Evolutionary conservation across 2,888 invertebrate species (phyloP).

Genomic region (Drosophila acutilabella): DNA sequence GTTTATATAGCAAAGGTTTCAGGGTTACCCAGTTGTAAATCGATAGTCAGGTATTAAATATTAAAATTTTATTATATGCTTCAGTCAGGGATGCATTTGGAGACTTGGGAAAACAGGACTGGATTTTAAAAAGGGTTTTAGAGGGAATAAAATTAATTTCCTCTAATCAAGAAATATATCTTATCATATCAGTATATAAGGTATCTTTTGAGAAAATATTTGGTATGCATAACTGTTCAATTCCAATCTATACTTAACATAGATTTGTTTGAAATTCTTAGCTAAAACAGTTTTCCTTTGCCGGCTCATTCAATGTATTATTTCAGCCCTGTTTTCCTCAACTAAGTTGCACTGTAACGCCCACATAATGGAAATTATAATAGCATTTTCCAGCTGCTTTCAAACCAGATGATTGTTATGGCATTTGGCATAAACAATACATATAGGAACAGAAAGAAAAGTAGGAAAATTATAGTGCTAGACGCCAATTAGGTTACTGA

Average conservation of each 20-base stretch:
- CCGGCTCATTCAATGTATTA: neutral
- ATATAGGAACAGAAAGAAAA: constrained; percentile 29
- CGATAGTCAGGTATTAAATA: neutral
- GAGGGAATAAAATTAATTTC: too few species aligned
- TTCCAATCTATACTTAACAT: too few species aligned
- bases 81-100: too few species aligned
- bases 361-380: constrained; percentile 20
- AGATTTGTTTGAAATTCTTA: neutral
- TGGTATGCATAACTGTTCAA: too few species aligned
- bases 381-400: constrained; percentile 28
- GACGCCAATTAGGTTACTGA: constrained; percentile 34
- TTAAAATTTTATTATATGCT: neutral
- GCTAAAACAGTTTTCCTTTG: neutral
- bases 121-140: too few species aligned
- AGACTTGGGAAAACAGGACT: too few species aligned
- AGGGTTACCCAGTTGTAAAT: constrained; percentile 1
- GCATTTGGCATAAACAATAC: constrained; percentile 30
- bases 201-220: too few species aligned
- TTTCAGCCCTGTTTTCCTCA: constrained; percentile 17
- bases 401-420: constrained; percentile 29
- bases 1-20: constrained; percentile 16
- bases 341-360: constrained; percentile 21
- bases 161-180: too few species aligned
- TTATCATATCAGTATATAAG: too few species aligned
- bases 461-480: constrained; percentile 32